Evolutionary conservation across 2,888 invertebrate genomes (phyloP).

Genomic region (Conomelus anceps): DNA sequence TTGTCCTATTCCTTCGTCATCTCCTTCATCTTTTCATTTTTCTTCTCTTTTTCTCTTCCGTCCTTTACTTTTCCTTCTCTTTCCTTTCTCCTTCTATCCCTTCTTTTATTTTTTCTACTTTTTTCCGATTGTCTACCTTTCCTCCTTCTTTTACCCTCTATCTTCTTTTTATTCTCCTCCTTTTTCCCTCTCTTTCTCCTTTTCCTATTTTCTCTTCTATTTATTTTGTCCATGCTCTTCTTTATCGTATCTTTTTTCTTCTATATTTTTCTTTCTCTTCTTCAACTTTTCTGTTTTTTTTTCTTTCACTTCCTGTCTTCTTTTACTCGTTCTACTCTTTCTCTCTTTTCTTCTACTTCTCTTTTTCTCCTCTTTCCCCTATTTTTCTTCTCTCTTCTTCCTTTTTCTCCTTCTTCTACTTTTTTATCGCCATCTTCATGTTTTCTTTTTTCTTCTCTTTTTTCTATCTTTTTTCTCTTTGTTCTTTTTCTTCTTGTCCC

Average conservation of each 20-base stretch:
- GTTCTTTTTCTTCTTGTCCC: neutral
- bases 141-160: neutral
- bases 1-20: no score
- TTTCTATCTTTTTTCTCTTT: neutral
- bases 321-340: neutral
- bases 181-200: constrained; percentile 24
- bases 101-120: neutral
- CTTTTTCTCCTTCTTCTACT: neutral
- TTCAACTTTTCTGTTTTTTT: neutral
- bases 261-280: neutral
- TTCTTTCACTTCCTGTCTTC: neutral
- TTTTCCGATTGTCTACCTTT: neutral
- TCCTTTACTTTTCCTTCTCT: no score
- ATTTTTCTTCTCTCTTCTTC: neutral
- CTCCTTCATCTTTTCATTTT: no score
- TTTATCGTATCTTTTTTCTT: constrained; percentile 27
- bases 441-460: neutral
- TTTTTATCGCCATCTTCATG: neutral
- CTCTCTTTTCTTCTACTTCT: constrained; percentile 4
- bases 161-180: constrained; percentile 23
- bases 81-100: neutral
- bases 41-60: no score
- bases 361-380: constrained; percentile 1
- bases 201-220: constrained; percentile 17
- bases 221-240: constrained; percentile 16